phyloP scores from a whole-genome alignment of 53 echinoderm and acorn worm genomes.

The Actinopyga echinites region DNA sequence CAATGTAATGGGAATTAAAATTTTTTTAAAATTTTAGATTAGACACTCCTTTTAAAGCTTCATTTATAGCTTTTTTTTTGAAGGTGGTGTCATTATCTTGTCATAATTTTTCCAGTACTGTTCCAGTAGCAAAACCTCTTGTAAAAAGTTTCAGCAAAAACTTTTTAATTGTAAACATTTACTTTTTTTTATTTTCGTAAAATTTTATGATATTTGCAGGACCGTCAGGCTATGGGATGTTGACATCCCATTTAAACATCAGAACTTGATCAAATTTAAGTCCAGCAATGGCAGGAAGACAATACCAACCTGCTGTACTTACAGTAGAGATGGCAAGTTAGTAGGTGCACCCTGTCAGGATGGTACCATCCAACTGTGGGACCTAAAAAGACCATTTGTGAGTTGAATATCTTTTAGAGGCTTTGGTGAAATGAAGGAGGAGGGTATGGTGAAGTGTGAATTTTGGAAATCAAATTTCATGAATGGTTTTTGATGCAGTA shows the following conservation, averaged over 20 bases:
- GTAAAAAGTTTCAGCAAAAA: too few relatives aligned
- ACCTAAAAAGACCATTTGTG: constrained; percentile 87
- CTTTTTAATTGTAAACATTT: too few relatives aligned
- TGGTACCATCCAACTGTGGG: constrained; percentile 92
- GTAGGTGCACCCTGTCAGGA: constrained; percentile 85
- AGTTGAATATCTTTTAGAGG: constrained; percentile 22
- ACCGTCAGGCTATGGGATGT: constrained; percentile 92
- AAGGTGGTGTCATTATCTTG: too few relatives aligned
- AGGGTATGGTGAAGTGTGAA: too few relatives aligned
- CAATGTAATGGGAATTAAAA: too few relatives aligned
- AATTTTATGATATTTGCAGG: constrained; percentile 39
- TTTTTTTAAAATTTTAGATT: too few relatives aligned
- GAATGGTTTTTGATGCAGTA: too few relatives aligned
- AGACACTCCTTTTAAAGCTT: too few relatives aligned
- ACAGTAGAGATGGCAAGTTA: constrained; percentile 84
- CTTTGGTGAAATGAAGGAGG: not conserved
- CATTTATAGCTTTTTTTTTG: too few relatives aligned
- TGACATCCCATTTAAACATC: constrained; percentile 68
- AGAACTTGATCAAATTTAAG: constrained; percentile 82
- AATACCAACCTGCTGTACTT: constrained; percentile 79
- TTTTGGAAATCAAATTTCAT: too few relatives aligned
- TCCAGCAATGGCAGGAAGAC: constrained; percentile 73
- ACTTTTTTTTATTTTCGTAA: not conserved
- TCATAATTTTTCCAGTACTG: too few relatives aligned
- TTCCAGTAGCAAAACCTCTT: too few relatives aligned